These are phyloP conservation scores for Drosophila leonis DNA, from an alignment of 2,888 invertebrate genomes.

Conservation along the genomic window DNA sequence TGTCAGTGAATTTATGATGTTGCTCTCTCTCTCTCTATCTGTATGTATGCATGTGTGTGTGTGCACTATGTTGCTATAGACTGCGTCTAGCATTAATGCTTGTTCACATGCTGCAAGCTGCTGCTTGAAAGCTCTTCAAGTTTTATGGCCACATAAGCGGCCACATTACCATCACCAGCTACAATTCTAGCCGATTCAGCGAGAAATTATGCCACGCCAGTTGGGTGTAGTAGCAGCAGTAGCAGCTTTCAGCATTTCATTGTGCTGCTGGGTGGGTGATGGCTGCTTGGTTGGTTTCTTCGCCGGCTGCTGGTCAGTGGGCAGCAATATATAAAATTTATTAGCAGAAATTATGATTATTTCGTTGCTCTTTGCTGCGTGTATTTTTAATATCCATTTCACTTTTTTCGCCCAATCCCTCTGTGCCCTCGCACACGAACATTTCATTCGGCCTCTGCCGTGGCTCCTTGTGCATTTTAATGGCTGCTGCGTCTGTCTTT, in stretches of 20 bases:
- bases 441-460: conserved; percentile 11
- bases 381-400: conserved; percentile 79
- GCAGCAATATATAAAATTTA: conserved; percentile 78
- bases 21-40: conserved; percentile 7
- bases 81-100: conserved; percentile 42
- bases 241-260: conserved; percentile 9
- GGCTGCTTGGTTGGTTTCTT: neutral
- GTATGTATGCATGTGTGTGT: conserved; percentile 8
- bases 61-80: conserved; percentile 14
- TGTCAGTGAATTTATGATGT: conserved; percentile 20
- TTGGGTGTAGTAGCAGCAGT: conserved; percentile 1
- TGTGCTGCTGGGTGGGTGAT: conserved; percentile 2
- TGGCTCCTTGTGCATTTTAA: conserved; percentile 70
- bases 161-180: conserved; percentile 55
- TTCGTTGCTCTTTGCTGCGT: conserved; percentile 77
- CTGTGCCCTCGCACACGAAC: conserved; percentile 1
- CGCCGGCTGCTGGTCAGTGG: conserved; percentile 25
- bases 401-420: conserved; percentile 21
- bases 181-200: conserved; percentile 70
- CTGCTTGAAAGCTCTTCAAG: conserved; percentile 58
- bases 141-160: conserved; percentile 75
- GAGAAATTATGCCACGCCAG: conserved; percentile 42
- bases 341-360: conserved; percentile 82
- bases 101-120: conserved; percentile 38
- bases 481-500: conserved; percentile 62